Conservation (phyloP, 2,888 invertebrate genomes). For the Harmothoe impar region DNA sequence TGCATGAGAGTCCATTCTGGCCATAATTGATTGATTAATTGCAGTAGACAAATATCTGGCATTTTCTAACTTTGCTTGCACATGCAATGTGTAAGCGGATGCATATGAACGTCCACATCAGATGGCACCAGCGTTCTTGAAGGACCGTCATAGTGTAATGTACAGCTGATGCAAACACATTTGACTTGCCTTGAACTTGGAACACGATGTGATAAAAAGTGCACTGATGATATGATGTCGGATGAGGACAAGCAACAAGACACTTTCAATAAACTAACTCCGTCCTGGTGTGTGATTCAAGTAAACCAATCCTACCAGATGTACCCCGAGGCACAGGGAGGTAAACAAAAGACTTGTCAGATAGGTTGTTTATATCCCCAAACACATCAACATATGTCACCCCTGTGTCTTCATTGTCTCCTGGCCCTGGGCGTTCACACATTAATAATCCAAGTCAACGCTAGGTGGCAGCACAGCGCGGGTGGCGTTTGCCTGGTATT, state of each 20-base stretch:
- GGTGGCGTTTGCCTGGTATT: neutral
- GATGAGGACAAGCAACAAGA: neutral
- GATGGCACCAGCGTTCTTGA: too few species aligned
- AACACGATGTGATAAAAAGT: too few species aligned
- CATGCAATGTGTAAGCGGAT: too few species aligned
- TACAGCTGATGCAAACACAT: neutral
- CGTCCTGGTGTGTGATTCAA: too few species aligned
- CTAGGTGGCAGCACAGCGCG: neutral
- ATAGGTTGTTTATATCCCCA: neutral
- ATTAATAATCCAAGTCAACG: neutral
- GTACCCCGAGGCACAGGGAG: neutral
- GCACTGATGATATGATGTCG: neutral
- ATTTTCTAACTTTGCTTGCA: too few species aligned
- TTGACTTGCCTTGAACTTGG: too few species aligned
- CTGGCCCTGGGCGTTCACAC: neutral
- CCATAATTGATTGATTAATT: too few species aligned
- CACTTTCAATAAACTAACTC: neutral
- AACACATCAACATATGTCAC: conserved; percentile 18
- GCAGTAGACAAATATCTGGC: too few species aligned
- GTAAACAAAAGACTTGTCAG: conserved; percentile 9
- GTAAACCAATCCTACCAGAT: neutral
- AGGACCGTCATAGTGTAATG: neutral
- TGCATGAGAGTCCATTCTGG: too few species aligned
- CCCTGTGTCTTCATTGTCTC: neutral
- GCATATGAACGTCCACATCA: too few species aligned